phyloP scores from a whole-genome alignment of 2,113 vertebrate genomes.

The Machaerirhynchus nigripectus region DNA sequence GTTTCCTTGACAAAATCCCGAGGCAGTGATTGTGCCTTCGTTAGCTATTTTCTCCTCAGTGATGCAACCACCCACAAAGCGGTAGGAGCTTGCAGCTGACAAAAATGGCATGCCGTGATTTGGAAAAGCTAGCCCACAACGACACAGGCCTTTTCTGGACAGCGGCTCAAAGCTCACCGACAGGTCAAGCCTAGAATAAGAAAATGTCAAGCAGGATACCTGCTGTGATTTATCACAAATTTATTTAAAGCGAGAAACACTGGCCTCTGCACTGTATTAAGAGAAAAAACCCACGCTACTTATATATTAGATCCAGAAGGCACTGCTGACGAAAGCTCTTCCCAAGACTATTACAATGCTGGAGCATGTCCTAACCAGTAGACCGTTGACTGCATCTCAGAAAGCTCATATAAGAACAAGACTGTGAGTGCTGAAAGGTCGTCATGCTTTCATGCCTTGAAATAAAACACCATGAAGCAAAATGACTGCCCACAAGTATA shows the following conservation, averaged over 20 bases:
- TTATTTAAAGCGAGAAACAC: background rate
- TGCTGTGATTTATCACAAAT: background rate
- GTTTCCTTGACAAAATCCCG: background rate
- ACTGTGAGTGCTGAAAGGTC: slow-evolving; percentile 52
- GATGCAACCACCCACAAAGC: slow-evolving; percentile 2
- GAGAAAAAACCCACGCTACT: background rate
- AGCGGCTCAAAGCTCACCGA: background rate
- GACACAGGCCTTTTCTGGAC: background rate
- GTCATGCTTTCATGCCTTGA: slow-evolving; percentile 61
- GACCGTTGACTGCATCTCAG: slow-evolving; percentile 32
- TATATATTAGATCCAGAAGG: background rate
- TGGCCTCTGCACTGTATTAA: background rate
- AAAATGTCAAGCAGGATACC: background rate
- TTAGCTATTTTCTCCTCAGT: slow-evolving; percentile 14
- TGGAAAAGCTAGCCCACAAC: background rate
- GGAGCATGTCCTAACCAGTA: slow-evolving; percentile 47
- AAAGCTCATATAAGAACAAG: slow-evolving; percentile 28
- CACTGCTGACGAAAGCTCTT: background rate
- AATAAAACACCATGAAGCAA: slow-evolving; percentile 44
- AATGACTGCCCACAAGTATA: slow-evolving; percentile 7
- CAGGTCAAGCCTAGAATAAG: background rate
- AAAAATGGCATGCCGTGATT: background rate
- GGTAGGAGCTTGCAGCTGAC: background rate
- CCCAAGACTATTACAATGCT: slow-evolving; percentile 28
- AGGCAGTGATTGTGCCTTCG: slow-evolving; percentile 3